Evolutionary conservation across 2,888 invertebrate species (phyloP).

Genomic region (Rhaphigaster nebulosa): DNA sequence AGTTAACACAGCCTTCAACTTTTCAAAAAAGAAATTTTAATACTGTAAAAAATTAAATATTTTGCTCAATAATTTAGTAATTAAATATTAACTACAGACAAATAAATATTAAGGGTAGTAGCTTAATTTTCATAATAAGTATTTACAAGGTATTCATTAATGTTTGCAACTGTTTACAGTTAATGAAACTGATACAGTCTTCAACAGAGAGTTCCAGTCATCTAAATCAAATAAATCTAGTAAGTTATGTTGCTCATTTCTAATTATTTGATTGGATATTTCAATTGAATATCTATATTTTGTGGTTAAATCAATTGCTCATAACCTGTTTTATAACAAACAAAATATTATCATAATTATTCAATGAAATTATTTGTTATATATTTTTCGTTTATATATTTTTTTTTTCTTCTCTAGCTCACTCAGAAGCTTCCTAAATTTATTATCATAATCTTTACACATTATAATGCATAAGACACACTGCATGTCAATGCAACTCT

Average conservation of each 20-base stretch:
- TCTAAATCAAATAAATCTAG: not conserved
- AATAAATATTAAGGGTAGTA: not conserved
- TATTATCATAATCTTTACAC: not conserved
- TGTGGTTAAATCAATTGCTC: not conserved
- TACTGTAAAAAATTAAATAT: too few species aligned
- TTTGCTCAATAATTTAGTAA: too few species aligned
- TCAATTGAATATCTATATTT: not conserved
- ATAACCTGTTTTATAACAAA: not conserved
- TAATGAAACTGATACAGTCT: not conserved
- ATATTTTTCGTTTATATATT: too few species aligned
- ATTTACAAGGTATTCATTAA: not conserved
- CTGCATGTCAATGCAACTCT: not conserved
- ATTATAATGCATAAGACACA: not conserved
- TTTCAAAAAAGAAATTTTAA: too few species aligned
- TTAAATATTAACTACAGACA: not conserved
- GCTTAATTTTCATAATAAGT: not conserved
- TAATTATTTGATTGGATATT: not conserved
- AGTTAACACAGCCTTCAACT: too few species aligned
- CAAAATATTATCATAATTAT: not conserved
- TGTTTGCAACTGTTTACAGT: not conserved
- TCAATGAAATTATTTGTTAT: not conserved
- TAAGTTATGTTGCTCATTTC: not conserved
- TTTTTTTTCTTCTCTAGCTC: too few species aligned
- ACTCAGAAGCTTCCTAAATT: too few species aligned
- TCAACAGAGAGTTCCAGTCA: not conserved